Evolutionary conservation across 2,113 vertebrate species (phyloP), one percentile per base, ranked within the genome.

Genomic region (Xyliphius kryptos): DNA sequence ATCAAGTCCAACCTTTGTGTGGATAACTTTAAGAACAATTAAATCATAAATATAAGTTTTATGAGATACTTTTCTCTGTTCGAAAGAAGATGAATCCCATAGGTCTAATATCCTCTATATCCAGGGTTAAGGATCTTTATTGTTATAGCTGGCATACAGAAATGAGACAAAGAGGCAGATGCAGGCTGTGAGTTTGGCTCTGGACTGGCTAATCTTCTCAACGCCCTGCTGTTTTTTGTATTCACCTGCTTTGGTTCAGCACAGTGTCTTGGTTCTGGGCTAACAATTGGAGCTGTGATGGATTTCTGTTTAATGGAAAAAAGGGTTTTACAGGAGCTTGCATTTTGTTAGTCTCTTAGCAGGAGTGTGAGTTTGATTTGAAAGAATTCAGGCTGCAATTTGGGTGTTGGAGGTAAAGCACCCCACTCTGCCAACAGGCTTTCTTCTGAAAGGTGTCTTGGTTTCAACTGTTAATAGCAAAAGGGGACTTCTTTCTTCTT

Each of bases 261-360:
- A 47, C 38, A 56, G 62, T 60, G 38, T 51, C 66, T 65, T 46
- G 32, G 51, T 46, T 21, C 71, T 62, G 62, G 20, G 41, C 64
- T 67, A 64, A 69, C 63, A 69, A 69, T 69, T 50, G 60, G 65
- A 36, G 19, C 37, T 54, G 51, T 44, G 48, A 53, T 36, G 43
- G 26, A 49, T 68, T 72, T 54, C 20, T 46, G 36, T 54, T 50
- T 63, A 41, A 63, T 56, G 43, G 56, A 51, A 15, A 51, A n/a
- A 60, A 22, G 49, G 15, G 56, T 22, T 56, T 65, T 64, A 50
- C 50, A 60, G 56, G 10, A 37, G 26, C 56, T 16, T 37, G 57
- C 47, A 21, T 56, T 73, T 68, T 72, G 70, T 68, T 59, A 61
- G 56, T 49, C 55, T 49, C 44, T 43, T 55, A 69, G 51, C 47